Evolutionary conservation across 2,888 invertebrate species (phyloP).

Genomic region (Creontiades dilutus): DNA sequence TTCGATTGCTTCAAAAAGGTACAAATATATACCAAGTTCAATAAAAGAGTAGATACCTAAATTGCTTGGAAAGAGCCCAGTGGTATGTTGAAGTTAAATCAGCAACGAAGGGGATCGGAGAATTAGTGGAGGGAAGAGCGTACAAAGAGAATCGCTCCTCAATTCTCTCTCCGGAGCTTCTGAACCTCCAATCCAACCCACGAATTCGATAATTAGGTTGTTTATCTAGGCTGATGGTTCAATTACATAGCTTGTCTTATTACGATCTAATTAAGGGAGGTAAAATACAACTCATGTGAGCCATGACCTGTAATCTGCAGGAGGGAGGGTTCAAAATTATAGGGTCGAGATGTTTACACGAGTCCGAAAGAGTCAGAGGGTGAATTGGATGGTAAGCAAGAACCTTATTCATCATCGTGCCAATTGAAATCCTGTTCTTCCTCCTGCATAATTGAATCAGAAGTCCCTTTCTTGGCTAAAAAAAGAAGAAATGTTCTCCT

Average conservation of each 20-base stretch:
- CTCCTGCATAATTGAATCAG: background rate
- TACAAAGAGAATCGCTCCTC: background rate
- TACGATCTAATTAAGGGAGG: background rate
- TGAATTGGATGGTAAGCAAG: background rate
- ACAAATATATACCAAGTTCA: no score
- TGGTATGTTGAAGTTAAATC: no score
- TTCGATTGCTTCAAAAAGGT: no score
- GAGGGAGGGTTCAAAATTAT: background rate
- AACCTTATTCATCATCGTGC: background rate
- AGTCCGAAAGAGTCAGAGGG: background rate
- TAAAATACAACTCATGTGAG: slow-evolving; percentile 16
- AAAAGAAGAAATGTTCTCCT: background rate
- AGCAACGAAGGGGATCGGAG: background rate
- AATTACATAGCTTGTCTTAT: slow-evolving; percentile 28
- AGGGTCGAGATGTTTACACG: slow-evolving; percentile 12
- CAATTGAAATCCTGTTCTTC: slow-evolving; percentile 15
- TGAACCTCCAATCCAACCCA: background rate
- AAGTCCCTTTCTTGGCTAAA: background rate
- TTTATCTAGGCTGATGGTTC: slow-evolving; percentile 28
- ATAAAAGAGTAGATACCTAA: no score
- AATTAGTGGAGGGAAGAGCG: background rate
- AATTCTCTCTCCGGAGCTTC: background rate
- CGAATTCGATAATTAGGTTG: background rate
- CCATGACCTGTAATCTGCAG: slow-evolving; percentile 32
- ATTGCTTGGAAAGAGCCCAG: no score